Evolutionary conservation across 2,888 invertebrate genomes (phyloP), one percentile per base, ranked within the genome.

Genomic region (Tachina grossa): DNA sequence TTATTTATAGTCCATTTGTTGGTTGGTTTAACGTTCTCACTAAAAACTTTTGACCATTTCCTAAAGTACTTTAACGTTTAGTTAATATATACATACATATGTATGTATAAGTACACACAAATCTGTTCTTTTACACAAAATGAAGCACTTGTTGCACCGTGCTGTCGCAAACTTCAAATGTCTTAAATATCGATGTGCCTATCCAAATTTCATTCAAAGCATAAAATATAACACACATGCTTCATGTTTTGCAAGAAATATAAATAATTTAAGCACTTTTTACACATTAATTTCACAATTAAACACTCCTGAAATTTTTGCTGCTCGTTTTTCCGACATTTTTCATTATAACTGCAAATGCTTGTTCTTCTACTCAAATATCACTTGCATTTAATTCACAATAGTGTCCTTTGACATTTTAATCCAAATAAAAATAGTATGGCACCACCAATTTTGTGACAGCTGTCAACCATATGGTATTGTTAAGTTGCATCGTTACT

Each of bases 281-380:
- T 43, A n/a, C 9, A 41, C 9, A 13, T 16, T 9, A 49, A 31
- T 59, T 72, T 11, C 2, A 0, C 11, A 59, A 22, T 59, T 39
- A 6, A 59, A 45, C 0, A 47, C 11, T 10, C 16, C n/a, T 11
- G 22, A 63, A 13, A n/a, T 55, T 41, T 8, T 43, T 53, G 43
- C 13, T 39, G 8, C 3, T 1, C 4, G 8, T 14, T 31, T 9
- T 51, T 1, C 9, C 6, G 1, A 14, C 19, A 43, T 39, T 31
- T 61, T 49, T 1, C 9, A 43, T 69, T 43, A 14, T 71, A 78
- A 78, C 78, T 63, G 69, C 71, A 22, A 57, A 22, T 39, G 16
- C n/a, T 14, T 61, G 14, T 61, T 61, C 43, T 49, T 61, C 16
- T n/a, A 8, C 4, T 43, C 1, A 11, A 11, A n/a, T 3, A 31